Evolutionary conservation across 2,888 invertebrate species (phyloP).

Genomic region (Protonemura montana): DNA sequence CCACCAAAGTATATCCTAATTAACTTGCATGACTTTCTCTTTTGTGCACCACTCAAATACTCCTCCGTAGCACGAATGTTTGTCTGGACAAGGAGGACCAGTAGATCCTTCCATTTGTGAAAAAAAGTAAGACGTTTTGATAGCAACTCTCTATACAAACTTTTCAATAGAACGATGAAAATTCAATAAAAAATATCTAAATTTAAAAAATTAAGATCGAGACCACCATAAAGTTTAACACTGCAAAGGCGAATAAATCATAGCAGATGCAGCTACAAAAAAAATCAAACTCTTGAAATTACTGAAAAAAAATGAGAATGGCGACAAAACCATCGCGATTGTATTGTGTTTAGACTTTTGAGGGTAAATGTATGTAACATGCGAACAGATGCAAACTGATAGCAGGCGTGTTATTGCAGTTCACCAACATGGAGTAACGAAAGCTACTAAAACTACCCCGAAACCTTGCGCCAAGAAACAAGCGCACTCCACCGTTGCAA

Average conservation of each 20-base stretch:
- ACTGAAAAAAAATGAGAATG: background rate
- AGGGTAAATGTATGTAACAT: background rate
- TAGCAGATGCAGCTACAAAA: background rate
- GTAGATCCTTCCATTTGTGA: background rate
- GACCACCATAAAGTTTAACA: background rate
- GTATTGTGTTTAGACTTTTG: background rate
- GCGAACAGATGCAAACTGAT: background rate
- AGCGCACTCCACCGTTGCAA: background rate
- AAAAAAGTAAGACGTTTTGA: background rate
- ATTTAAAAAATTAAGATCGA: no score
- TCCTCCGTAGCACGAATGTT: no score
- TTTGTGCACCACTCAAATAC: no score
- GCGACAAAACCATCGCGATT: background rate
- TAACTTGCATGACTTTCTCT: no score
- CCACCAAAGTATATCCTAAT: background rate
- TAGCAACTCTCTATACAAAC: background rate
- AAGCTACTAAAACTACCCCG: no score
- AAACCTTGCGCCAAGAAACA: background rate
- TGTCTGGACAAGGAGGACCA: no score
- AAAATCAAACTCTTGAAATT: background rate
- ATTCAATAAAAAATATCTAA: background rate
- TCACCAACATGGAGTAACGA: no score
- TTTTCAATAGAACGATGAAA: background rate
- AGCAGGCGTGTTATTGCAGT: background rate
- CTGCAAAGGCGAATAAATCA: background rate